Base-by-base conservation (phyloP, 2,797 vertebrate genomes). In the Amphiprion clarkii region DNA sequence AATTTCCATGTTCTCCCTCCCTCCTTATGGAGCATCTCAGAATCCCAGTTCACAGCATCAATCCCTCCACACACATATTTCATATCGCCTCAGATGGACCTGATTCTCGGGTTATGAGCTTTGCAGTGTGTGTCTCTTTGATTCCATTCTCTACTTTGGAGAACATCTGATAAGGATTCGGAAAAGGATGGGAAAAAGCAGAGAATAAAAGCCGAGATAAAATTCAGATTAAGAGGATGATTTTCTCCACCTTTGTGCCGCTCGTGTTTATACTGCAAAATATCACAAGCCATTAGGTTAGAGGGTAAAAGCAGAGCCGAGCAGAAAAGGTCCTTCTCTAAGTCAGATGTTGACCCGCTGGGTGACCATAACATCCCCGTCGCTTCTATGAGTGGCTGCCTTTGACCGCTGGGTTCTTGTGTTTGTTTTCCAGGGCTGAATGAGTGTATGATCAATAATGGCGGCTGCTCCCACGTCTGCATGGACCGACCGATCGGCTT, bases 391-490 rank as follows among this genome's bases (percentile, higher is more conserved):
- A 71, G 44, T 42, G 23, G 39, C 58, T 64, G 33, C 17, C 2
- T 66, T 69, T 80, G 49, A 89, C 65, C 67, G 16, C 12, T 33
- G 13, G n/a, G 36, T 59, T 58, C 36, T 73, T 64, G 27, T 69
- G 46, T 87, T 70, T 84, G 51, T 86, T 76, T 81, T 40, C 51
- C 91, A 99, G 98, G 96, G 70, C 86, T 98, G 65, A 98, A 99
- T 2, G 98, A 99, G 81, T 99, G 98, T 78, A 93, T 95, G 46
- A 89, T 94, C 80, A 98, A 99, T 94, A 99, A 99, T 1, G 98
- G 97, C 0, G 98, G 98, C 80, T 99, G 98, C 90, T 99, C 98
- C 27, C 97, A 99, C 79, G 96, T 98, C 91, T 99, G 98, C 92
- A 95, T 94, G 72, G 97, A 99, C 85, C 94, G 96, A 86, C 97